phyloP scores from a whole-genome alignment of 2,888 invertebrate genomes.

The Operophtera brumata region DNA sequence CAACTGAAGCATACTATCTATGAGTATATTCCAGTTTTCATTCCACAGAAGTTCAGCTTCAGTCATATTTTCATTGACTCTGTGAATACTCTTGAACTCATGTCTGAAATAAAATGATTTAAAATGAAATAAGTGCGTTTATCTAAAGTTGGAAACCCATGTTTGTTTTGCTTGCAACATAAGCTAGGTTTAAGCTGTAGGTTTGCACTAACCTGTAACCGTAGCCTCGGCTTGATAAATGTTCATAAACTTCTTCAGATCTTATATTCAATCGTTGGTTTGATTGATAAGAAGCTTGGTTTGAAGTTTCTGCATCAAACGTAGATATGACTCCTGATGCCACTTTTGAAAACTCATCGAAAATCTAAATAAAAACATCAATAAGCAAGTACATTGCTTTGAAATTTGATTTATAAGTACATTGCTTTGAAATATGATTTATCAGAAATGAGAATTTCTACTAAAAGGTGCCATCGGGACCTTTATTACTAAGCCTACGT shows the following conservation, averaged over 20 bases:
- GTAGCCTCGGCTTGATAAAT: slow-evolving; percentile 19
- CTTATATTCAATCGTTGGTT: slow-evolving; percentile 29
- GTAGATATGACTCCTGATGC: slow-evolving; percentile 12
- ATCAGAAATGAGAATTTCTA: too few species aligned
- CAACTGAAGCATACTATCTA: slow-evolving; percentile 90
- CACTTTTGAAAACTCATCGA: slow-evolving; percentile 9
- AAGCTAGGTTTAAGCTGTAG: too few species aligned
- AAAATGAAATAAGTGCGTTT: too few species aligned
- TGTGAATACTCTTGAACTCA: slow-evolving; percentile 42
- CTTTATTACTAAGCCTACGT: too few species aligned
- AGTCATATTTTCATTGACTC: slow-evolving; percentile 34
- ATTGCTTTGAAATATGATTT: too few species aligned
- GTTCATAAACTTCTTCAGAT: slow-evolving; percentile 47
- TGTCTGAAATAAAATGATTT: slow-evolving; percentile 33
- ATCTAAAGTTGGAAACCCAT: too few species aligned
- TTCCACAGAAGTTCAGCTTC: slow-evolving; percentile 78
- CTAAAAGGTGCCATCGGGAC: too few species aligned
- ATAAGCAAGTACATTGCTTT: neutral
- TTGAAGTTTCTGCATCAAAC: neutral
- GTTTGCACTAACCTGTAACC: slow-evolving; percentile 7
- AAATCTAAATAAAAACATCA: slow-evolving; percentile 1
- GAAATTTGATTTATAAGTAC: too few species aligned
- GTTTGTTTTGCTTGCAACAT: too few species aligned
- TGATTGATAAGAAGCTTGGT: neutral
- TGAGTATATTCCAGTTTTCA: slow-evolving; percentile 88